These are phyloP conservation scores for Laterallus jamaicensis DNA, from an alignment of 2,113 vertebrate genomes.

Conservation along the genomic window DNA sequence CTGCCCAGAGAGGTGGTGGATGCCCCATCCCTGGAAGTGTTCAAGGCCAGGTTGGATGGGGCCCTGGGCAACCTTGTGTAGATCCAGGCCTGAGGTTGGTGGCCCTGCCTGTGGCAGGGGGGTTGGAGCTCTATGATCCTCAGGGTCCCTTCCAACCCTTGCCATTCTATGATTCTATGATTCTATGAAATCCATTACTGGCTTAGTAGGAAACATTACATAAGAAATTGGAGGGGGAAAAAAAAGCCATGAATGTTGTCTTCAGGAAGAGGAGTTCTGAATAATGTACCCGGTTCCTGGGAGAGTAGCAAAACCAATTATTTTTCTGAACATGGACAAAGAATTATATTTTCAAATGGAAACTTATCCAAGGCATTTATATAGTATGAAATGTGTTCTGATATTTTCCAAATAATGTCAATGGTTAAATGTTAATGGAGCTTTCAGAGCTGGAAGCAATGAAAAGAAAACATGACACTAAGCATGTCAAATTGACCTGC, in stretches of 20 bases:
- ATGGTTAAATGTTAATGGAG: neutral
- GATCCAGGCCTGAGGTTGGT: no score
- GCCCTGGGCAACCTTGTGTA: no score
- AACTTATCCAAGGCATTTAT: neutral
- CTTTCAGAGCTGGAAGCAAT: neutral
- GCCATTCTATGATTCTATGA: no score
- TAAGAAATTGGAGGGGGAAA: neutral
- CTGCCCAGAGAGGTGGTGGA: no score
- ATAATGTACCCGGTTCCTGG: neutral
- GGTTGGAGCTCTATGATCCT: no score
- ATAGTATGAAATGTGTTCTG: neutral
- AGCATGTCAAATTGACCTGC: neutral
- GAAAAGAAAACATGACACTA: neutral
- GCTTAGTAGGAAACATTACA: neutral
- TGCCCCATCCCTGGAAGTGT: no score
- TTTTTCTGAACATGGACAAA: neutral
- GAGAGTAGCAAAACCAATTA: neutral
- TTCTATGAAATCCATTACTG: neutral
- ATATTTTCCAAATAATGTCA: neutral
- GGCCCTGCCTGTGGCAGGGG: no score
- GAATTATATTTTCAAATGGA: neutral
- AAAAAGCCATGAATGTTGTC: neutral
- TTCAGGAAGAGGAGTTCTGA: neutral
- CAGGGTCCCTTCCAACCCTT: no score
- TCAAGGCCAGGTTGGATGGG: no score